Conservation (phyloP, 2,797 vertebrate genomes). For the Lepus townsendii region DNA sequence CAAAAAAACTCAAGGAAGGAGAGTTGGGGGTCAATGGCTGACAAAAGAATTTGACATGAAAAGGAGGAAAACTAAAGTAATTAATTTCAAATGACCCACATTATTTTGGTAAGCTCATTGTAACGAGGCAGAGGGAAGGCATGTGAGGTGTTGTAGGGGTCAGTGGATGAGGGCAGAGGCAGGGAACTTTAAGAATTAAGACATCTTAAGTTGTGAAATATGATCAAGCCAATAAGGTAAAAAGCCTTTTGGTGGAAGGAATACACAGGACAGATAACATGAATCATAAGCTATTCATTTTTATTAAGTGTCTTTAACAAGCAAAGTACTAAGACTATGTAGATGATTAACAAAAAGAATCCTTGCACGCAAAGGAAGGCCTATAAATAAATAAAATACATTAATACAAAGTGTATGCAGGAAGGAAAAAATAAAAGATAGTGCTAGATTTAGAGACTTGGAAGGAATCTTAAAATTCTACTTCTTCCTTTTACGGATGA, state of each 20-base stretch:
- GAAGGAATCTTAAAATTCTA: slow-evolving; percentile 39
- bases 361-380: neutral
- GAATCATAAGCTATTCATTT: slow-evolving; percentile 44
- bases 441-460: neutral
- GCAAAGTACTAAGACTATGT: slow-evolving; percentile 36
- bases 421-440: slow-evolving; percentile 7
- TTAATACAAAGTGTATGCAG: neutral
- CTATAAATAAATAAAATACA: slow-evolving; percentile 39
- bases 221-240: slow-evolving; percentile 2
- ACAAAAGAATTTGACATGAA: slow-evolving; percentile 31
- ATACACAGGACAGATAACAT: neutral
- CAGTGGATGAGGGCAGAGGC: neutral
- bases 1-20: neutral
- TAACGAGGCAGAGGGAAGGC: neutral
- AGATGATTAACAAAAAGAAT: slow-evolving; percentile 6
- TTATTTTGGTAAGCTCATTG: neutral
- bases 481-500: slow-evolving; percentile 23
- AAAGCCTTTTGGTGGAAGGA: slow-evolving; percentile 6
- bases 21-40: neutral
- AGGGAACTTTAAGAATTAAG: slow-evolving; percentile 21
- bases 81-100: neutral
- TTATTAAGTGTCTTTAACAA: slow-evolving; percentile 14
- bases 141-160: neutral
- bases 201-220: slow-evolving; percentile 52
- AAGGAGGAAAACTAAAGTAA: neutral